These are phyloP conservation scores for Cherax quadricarinatus DNA, from an alignment of 1,140 invertebrate species.

Conservation along the genomic window DNA sequence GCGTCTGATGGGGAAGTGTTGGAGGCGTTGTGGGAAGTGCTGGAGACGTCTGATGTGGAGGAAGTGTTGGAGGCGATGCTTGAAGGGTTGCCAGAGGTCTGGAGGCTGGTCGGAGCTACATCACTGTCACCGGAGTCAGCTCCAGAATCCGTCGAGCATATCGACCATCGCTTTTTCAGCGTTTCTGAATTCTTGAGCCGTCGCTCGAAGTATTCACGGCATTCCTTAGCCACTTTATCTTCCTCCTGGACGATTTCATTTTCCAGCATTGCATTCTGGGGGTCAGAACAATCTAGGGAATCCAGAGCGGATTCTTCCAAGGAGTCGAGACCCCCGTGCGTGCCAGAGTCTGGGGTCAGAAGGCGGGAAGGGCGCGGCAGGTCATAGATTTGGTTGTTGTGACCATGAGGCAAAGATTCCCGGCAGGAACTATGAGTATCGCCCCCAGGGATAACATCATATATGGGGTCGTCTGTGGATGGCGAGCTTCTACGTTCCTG, in stretches of 20 bases:
- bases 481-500: background rate
- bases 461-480: slow-evolving; percentile 24
- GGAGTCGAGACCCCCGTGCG: slow-evolving; percentile 38
- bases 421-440: background rate
- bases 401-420: background rate
- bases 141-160: slow-evolving; percentile 55
- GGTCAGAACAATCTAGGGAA: slow-evolving; percentile 35
- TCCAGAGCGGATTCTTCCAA: slow-evolving; percentile 39
- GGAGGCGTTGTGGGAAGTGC: background rate
- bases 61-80: background rate
- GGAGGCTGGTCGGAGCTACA: background rate
- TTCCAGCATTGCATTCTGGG: background rate
- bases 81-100: background rate
- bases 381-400: slow-evolving; percentile 4
- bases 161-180: slow-evolving; percentile 59
- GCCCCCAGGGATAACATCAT: slow-evolving; percentile 49
- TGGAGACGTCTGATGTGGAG: background rate
- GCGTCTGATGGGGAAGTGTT: background rate
- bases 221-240: slow-evolving; percentile 54
- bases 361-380: slow-evolving; percentile 28
- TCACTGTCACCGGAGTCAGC: slow-evolving; percentile 60
- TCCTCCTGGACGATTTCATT: background rate
- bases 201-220: slow-evolving; percentile 57
- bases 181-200: slow-evolving; percentile 60
- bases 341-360: slow-evolving; percentile 46